Evolutionary conservation across 2,797 vertebrate species (phyloP), one percentile per base, ranked within the genome.

Genomic region (Chromobotia macracanthus): DNA sequence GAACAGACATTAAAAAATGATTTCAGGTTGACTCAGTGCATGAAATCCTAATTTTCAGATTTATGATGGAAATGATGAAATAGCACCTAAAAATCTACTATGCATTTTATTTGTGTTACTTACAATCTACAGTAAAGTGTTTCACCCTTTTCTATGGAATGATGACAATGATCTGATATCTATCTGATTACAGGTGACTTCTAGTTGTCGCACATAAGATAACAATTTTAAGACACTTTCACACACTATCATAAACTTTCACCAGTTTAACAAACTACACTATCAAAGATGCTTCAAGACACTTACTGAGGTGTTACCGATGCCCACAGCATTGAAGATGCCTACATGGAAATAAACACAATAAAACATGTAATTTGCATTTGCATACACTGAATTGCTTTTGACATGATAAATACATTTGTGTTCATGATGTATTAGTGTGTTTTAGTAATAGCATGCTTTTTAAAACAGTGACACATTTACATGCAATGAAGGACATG

Each of bases 221-320:
- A 31, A 31, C 5, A 31, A 31, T 3, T 31, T 31, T 31, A 31
- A 31, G 31, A 31, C 31, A 31, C 28, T 13, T 46, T 2, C 13
- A 10, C 44, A 28, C 44, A 46, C 44, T 13, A 18, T 55, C 23
- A 51, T 7, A 19, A 48, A 48, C 2, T 48, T 15, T 12, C 44
- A 48, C 13, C 31, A 31, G 31, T 31, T 31, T 31, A 1, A 28
- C 28, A 46, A 46, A 46, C 41, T 38, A 58, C 31, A 55, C 25
- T 11, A 16, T 53, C 23, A 2, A n/a, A 12, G 25, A 70, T 35
- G 5, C 19, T 10, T 60, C 1, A 31, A 23, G 4, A 75, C 79
- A 96, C 97, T 96, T 93, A 99, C 97, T 84, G 86, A 0, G 95
- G 93, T 53, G 89, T 95, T 80, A 98, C 91, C 71, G 97, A 98